phyloP scores from a whole-genome alignment of 2,113 vertebrate genomes.

The Sebastes schlegelii region DNA sequence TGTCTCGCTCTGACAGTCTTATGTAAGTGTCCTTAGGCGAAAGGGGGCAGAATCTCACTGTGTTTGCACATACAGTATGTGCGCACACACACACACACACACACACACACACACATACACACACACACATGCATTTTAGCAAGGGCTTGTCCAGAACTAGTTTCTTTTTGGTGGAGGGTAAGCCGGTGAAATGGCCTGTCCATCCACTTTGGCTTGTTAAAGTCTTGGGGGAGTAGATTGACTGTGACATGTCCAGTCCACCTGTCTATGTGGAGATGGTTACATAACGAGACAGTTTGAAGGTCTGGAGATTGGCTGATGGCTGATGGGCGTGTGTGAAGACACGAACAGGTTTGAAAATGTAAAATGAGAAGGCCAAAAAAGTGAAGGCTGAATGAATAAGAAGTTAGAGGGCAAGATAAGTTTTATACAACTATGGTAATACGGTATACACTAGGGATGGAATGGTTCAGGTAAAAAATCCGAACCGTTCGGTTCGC shows the following conservation, averaged over 20 bases:
- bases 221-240: slow-evolving; percentile 67
- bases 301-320: slow-evolving; percentile 52
- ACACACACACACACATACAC: not conserved
- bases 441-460: not conserved
- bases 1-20: slow-evolving; percentile 61
- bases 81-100: not conserved
- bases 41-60: slow-evolving; percentile 33
- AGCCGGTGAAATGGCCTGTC: slow-evolving; percentile 64
- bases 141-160: slow-evolving; percentile 35
- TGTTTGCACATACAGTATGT: slow-evolving; percentile 50
- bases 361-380: slow-evolving; percentile 17
- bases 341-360: slow-evolving; percentile 30
- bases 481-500: too few species aligned
- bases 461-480: too few species aligned
- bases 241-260: slow-evolving; percentile 70
- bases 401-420: slow-evolving; percentile 23
- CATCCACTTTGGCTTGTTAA: slow-evolving; percentile 71
- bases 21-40: slow-evolving; percentile 64
- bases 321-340: slow-evolving; percentile 36
- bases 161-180: slow-evolving; percentile 43
- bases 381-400: slow-evolving; percentile 7
- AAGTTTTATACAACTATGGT: not conserved
- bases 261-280: slow-evolving; percentile 58
- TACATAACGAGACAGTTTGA: slow-evolving; percentile 71
- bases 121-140: not conserved